These are phyloP conservation scores for Montipora sp. DNA, from an alignment of 64 coral and sea anemone species.

Conservation along the genomic window DNA sequence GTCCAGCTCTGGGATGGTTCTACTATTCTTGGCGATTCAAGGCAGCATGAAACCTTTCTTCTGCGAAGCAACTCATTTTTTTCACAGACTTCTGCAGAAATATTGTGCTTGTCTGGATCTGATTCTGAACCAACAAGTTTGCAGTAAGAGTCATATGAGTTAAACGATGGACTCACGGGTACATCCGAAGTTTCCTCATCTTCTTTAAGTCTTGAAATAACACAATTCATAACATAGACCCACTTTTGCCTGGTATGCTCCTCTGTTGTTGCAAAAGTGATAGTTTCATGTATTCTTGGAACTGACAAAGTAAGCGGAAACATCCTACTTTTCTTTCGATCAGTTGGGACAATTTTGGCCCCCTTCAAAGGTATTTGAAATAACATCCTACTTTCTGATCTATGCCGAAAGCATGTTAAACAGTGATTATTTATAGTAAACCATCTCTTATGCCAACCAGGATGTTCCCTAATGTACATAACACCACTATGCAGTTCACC, in stretches of 20 bases:
- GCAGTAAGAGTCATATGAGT: slow-evolving; percentile 44
- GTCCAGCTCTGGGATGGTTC: slow-evolving; percentile 26
- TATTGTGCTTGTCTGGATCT: background rate
- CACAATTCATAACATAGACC: slow-evolving; percentile 80
- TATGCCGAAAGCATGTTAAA: slow-evolving; percentile 81
- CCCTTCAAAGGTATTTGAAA: slow-evolving; percentile 87
- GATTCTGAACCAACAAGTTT: background rate
- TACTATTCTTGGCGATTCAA: slow-evolving; percentile 4
- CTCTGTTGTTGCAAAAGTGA: slow-evolving; percentile 87
- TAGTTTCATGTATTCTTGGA: slow-evolving; percentile 78
- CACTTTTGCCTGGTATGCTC: slow-evolving; percentile 74
- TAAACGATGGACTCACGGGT: slow-evolving; percentile 32
- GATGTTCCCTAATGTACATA: slow-evolving; percentile 86
- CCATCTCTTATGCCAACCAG: slow-evolving; percentile 96
- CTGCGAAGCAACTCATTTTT: background rate
- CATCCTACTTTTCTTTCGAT: slow-evolving; percentile 80
- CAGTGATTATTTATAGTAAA: slow-evolving; percentile 78
- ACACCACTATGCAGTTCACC: slow-evolving; percentile 74
- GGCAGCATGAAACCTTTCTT: slow-evolving; percentile 12
- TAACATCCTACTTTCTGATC: slow-evolving; percentile 85
- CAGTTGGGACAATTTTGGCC: slow-evolving; percentile 75
- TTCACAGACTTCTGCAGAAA: background rate
- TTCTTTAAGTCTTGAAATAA: slow-evolving; percentile 67
- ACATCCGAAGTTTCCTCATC: slow-evolving; percentile 34
- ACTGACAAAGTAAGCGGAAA: slow-evolving; percentile 85